These are phyloP conservation scores for Craniophora ligustri DNA, from an alignment of 2,888 invertebrate species.

Conservation along the genomic window DNA sequence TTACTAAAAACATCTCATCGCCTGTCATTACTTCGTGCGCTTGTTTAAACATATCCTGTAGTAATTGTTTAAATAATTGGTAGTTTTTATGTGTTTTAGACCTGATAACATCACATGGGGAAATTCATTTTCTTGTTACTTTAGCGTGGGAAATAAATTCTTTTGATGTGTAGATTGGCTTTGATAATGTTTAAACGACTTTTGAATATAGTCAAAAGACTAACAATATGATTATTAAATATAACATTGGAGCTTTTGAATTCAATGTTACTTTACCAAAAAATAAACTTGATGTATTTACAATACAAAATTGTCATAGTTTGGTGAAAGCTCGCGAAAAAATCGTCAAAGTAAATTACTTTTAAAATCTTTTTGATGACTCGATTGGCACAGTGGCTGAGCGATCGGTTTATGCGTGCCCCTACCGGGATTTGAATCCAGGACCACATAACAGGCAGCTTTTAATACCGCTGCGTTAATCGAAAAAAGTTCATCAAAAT, in stretches of 20 bases:
- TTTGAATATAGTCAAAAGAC: conserved; percentile 5
- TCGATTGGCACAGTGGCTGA: too few relatives aligned
- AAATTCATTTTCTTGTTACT: conserved; percentile 30
- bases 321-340: not conserved
- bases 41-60: conserved; percentile 44
- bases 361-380: too few relatives aligned
- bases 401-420: too few relatives aligned
- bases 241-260: not conserved
- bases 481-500: too few relatives aligned
- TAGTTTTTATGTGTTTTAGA: conserved; percentile 36
- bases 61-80: conserved; percentile 51
- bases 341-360: conserved; percentile 1
- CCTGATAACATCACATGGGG: conserved; percentile 33
- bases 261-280: too few relatives aligned
- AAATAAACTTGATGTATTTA: too few relatives aligned
- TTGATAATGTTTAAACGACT: conserved; percentile 17
- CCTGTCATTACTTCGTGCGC: conserved; percentile 40
- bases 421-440: too few relatives aligned
- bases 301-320: too few relatives aligned
- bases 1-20: conserved; percentile 37
- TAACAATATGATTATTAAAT: conserved; percentile 15
- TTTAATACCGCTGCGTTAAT: too few relatives aligned
- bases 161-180: conserved; percentile 31
- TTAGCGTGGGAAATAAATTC: conserved; percentile 40
- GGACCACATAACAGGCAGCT: too few relatives aligned